phyloP scores from a whole-genome alignment of 2,888 invertebrate species.

The Saturnia japonica region DNA sequence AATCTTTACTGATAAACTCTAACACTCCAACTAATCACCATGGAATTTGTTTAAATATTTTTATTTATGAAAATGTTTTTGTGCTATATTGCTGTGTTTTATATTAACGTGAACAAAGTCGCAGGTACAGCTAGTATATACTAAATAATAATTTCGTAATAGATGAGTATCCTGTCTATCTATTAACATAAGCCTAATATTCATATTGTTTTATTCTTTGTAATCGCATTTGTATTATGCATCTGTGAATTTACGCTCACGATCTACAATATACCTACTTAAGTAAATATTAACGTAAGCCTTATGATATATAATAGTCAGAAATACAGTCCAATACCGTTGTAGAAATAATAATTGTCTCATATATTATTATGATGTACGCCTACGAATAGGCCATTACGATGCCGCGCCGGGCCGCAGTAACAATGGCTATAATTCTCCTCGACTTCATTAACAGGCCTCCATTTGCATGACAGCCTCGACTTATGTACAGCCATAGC shows the following conservation, averaged over 20 bases:
- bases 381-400: constrained; percentile 76
- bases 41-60: no score
- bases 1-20: no score
- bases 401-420: constrained; percentile 68
- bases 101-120: background rate
- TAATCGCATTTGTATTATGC: background rate
- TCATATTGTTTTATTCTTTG: no score
- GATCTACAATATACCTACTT: background rate
- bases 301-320: constrained; percentile 45
- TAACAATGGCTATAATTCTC: constrained; percentile 81
- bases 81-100: no score
- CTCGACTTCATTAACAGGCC: constrained; percentile 80
- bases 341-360: constrained; percentile 69
- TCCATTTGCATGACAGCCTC: constrained; percentile 80
- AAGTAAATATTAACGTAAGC: background rate
- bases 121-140: background rate
- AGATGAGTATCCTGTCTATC: no score
- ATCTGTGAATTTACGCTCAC: background rate
- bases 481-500: constrained; percentile 61
- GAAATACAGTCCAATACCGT: constrained; percentile 62
- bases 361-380: constrained; percentile 78
- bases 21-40: no score
- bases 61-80: no score
- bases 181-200: no score
- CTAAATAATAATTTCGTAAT: background rate